phyloP scores from a whole-genome alignment of 2,888 invertebrate species.

The Agonopterix heracliana region DNA sequence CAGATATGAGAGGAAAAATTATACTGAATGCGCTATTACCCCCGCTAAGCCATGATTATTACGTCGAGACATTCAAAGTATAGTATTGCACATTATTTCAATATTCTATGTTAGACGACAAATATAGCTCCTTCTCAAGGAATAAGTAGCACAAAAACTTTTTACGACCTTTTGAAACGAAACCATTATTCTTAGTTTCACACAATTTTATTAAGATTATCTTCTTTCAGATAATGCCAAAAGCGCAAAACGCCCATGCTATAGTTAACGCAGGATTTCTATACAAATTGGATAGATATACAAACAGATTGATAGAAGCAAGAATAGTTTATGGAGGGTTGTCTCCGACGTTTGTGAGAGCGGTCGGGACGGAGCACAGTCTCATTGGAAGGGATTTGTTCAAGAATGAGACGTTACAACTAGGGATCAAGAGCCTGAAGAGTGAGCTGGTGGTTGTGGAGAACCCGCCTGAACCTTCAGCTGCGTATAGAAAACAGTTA shows the following conservation, averaged over 20 bases:
- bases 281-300: slow-evolving; percentile 62
- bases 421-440: slow-evolving; percentile 33
- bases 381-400: slow-evolving; percentile 58
- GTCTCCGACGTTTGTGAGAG: slow-evolving; percentile 57
- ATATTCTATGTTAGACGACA: not conserved
- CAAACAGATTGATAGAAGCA: slow-evolving; percentile 55
- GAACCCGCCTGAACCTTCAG: slow-evolving; percentile 71
- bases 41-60: slow-evolving; percentile 52
- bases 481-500: slow-evolving; percentile 75
- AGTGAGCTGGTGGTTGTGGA: slow-evolving; percentile 37
- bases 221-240: slow-evolving; percentile 79
- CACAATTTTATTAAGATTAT: not conserved
- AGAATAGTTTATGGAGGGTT: slow-evolving; percentile 79
- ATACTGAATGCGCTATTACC: slow-evolving; percentile 77
- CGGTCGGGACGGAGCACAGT: slow-evolving; percentile 66
- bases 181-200: not conserved
- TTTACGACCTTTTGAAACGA: not conserved
- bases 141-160: not conserved
- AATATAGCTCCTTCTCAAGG: not conserved
- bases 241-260: slow-evolving; percentile 84
- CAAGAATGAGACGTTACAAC: slow-evolving; percentile 55
- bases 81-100: not conserved
- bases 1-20: slow-evolving; percentile 57
- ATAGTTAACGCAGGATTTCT: slow-evolving; percentile 85
- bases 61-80: slow-evolving; percentile 79